These are phyloP conservation scores for Lepilemur ruficaudatus DNA, from an alignment of 2,797 vertebrate genomes.

Conservation along the genomic window DNA sequence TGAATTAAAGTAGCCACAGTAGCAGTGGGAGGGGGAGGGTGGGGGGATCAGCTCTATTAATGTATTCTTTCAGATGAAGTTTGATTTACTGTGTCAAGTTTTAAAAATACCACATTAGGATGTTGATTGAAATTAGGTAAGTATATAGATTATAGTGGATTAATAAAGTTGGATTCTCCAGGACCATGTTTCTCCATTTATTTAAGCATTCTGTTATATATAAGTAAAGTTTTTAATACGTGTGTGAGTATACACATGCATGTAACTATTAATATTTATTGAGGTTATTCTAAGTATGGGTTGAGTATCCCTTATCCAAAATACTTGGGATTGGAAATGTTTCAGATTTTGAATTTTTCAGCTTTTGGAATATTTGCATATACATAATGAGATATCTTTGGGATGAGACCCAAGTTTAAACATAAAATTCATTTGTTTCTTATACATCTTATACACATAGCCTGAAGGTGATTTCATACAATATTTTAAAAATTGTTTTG, in stretches of 20 bases:
- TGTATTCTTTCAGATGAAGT: neutral
- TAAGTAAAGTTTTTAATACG: neutral
- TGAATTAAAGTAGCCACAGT: neutral
- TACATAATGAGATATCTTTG: neutral
- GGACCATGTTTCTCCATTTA: neutral
- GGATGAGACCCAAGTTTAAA: neutral
- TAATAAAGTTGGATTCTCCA: conserved; percentile 7
- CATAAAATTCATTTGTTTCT: neutral
- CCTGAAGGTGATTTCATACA: neutral
- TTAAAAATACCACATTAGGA: neutral
- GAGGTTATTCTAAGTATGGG: neutral
- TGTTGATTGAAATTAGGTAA: neutral
- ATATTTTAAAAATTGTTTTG: neutral
- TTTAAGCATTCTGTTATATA: neutral
- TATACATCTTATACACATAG: neutral
- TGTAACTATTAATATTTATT: neutral
- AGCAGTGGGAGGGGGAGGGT: accelerated
- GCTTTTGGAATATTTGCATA: neutral
- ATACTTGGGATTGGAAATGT: neutral
- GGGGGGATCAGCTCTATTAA: neutral
- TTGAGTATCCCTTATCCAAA: neutral
- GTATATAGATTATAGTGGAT: neutral
- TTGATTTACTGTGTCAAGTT: neutral
- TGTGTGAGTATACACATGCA: neutral
- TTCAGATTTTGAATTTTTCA: neutral